Evolutionary conservation across 2,113 vertebrate genomes (phyloP), one percentile per base, ranked within the genome.

Genomic region (Choloepus hoffmanni): DNA sequence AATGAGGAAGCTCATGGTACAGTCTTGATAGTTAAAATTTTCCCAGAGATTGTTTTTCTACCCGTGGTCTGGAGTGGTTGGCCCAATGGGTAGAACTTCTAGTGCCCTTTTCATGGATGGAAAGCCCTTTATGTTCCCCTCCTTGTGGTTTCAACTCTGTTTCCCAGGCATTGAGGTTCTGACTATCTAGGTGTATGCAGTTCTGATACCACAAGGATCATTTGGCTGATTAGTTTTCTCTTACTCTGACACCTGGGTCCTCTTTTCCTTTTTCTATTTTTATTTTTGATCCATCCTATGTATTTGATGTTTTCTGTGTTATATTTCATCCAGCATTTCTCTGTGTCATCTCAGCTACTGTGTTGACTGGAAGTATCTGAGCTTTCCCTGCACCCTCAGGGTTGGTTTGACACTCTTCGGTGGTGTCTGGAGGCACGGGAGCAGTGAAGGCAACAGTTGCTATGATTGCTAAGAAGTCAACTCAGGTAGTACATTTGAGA

Each of bases 241-340:
- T 83, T 86, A 60, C 91, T 81, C 90, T 70, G 30, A 24, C 45
- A 81, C 33, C 55, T n/a, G 72, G 45, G 72, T 88, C 67, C 90
- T 48, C 65, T 95, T 83, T 65, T 65, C 62, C 62, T 72, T 86
- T 74, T 65, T 65, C 28, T 30, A 26, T 77, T 85, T 95, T 86
- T 92, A 53, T 72, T 94, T 93, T 94, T 85, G 58, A 96, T 55
- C 82, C n/a, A 28, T 26, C n/a, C 40, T 76, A 53, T 82, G 48
- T 62, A 36, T 67, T 73, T 53, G 74, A 95, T 85, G 84, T 40
- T 74, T 93, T 78, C 30, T n/a, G 48, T 74, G 82, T 72, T 72
- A 36, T n/a, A 10, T 86, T 76, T 65, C 60, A 74, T 74, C 62
- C 55, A 83, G 68, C 16, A 33, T 85, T 26, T 30, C 58, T 76